Base-by-base conservation (phyloP, 2,113 vertebrate species). In the Zeus faber region DNA sequence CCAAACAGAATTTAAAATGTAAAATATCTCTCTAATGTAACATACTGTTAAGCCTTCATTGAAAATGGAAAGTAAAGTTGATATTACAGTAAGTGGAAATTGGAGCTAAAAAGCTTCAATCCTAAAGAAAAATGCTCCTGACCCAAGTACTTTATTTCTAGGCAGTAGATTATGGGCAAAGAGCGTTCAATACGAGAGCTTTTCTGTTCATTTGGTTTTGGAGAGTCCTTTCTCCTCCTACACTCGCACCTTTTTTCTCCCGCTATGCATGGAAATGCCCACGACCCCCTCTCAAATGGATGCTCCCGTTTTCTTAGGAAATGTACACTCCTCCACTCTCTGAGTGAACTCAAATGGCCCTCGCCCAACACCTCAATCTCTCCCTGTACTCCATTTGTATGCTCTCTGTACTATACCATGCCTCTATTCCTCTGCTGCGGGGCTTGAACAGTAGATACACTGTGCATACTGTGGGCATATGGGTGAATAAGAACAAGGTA, bases 221-320 rank as follows among this genome's bases (percentile, higher is more conserved):
- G 68, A 83, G 80, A 83, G 83, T 74, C 76, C 67, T 78, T 83
- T 79, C 84, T 81, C 80, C 75, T 84, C 82, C 82, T 75, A 80
- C 72, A 69, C 80, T 59, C 3, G 33, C 67, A 74, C 72, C 76
- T 72, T 72, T 59, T 55, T 72, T 81, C 74, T 46, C 46, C 67
- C 76, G 20, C 54, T 69, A 52, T 75, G 68, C 65, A 72, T 62
- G 49, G 77, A 72, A 76, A 79, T 67, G 73, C 56, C 76, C 62
- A 5, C 85, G 84, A 86, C 82, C 82, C 77, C 71, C 82, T 82
- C 84, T 85, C 74, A 77, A 75, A 83, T 75, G 68, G 61, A 65
- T 77, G 78, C 82, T 75, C 70, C 76, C 83, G 84, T 85, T 86
- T 83, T 86, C 84, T 86, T 86, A 84, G 78, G 76, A 59, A 84